Conservation (phyloP, 2,888 invertebrate species). For the Oscheius onirici region DNA sequence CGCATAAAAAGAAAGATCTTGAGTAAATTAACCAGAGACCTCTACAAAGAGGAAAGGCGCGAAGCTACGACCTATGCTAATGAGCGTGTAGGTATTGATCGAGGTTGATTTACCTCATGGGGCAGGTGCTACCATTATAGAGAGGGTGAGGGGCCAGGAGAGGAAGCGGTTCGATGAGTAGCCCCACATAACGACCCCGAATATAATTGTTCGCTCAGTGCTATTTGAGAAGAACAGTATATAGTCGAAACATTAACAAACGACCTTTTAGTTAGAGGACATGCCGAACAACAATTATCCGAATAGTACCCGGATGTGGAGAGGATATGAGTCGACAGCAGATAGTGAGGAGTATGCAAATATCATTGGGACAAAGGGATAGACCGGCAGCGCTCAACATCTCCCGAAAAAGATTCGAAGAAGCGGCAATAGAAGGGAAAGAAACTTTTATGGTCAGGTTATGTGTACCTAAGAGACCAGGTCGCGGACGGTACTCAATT, state of each 20-base stretch:
- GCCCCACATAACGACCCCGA: constrained; percentile 25
- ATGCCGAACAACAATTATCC: neutral
- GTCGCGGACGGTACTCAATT: too few species aligned
- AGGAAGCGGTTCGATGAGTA: constrained; percentile 32
- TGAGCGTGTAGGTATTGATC: constrained; percentile 31
- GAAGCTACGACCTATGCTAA: constrained; percentile 28
- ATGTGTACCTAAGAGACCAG: too few species aligned
- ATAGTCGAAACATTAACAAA: constrained; percentile 7
- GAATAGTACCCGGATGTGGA: neutral
- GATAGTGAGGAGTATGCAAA: constrained; percentile 32
- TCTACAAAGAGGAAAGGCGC: neutral
- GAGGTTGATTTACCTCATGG: constrained; percentile 30
- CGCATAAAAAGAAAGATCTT: too few species aligned
- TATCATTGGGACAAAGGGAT: constrained; percentile 18
- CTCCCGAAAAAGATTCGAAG: constrained; percentile 15
- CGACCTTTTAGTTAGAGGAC: constrained; percentile 4
- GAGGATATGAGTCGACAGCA: constrained; percentile 11
- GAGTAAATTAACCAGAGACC: neutral
- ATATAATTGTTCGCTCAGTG: constrained; percentile 14
- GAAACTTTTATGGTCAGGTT: neutral
- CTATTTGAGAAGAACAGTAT: constrained; percentile 6
- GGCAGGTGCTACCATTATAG: constrained; percentile 29
- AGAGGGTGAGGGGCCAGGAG: constrained; percentile 11
- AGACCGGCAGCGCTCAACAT: constrained; percentile 24
- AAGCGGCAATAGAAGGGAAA: constrained; percentile 9